phyloP scores from a whole-genome alignment of 1,140 invertebrate species.

The Bombyx mandarina region DNA sequence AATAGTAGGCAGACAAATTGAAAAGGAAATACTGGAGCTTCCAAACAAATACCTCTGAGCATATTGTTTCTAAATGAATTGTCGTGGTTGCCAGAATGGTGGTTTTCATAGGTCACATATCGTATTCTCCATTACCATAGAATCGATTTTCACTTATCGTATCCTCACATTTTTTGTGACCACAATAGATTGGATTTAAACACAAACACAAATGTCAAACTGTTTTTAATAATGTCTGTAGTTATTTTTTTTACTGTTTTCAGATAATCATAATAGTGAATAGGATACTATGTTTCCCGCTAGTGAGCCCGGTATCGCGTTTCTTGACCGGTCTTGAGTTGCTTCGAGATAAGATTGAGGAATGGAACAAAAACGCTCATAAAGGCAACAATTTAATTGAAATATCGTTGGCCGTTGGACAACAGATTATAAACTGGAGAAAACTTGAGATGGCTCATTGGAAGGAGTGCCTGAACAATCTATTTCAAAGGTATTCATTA shows the following conservation, averaged over 20 bases:
- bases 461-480: constrained; percentile 82
- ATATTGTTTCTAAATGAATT: no score
- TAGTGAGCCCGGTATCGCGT: constrained; percentile 86
- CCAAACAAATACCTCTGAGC: no score
- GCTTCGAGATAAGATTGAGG: constrained; percentile 84
- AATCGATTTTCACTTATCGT: no score
- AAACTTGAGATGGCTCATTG: constrained; percentile 91
- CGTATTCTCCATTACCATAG: no score
- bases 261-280: constrained; percentile 79
- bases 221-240: no score
- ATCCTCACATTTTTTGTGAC: no score
- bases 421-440: constrained; percentile 91
- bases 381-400: constrained; percentile 85
- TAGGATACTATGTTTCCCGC: constrained; percentile 83
- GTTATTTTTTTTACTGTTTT: constrained; percentile 17
- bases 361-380: constrained; percentile 95
- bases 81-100: no score
- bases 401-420: constrained; percentile 79
- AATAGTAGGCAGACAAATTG: no score
- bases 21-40: no score
- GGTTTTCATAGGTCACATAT: no score
- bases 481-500: constrained; percentile 64
- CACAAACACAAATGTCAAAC: no score
- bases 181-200: no score
- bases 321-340: constrained; percentile 93